Percentiles rank a stretch among this genome's conserved stretches.
phyloP scores from a whole-genome alignment of 2,888 invertebrate species.

The Bembecia ichneumoniformis region DNA sequence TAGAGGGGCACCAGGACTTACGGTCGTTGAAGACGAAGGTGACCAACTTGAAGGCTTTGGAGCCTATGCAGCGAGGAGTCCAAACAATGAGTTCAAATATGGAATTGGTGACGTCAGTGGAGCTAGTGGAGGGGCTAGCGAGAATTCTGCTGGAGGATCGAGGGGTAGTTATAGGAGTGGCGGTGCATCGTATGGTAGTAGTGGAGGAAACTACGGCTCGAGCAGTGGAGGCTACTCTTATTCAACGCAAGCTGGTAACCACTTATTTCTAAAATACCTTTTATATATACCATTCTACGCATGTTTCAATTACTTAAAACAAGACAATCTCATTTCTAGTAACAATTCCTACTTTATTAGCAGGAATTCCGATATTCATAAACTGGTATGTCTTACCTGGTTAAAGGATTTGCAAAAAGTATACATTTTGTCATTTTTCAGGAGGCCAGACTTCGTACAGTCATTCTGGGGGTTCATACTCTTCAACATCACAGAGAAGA shows the following conservation, averaged over 20 bases:
- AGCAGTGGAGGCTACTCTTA: conserved; percentile 43
- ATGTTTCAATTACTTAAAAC: no score
- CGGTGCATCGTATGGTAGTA: conserved; percentile 11
- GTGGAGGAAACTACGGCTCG: conserved; percentile 13
- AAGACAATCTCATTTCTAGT: no score
- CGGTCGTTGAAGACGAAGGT: conserved; percentile 54
- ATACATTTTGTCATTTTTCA: no score
- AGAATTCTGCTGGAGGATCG: conserved; percentile 11
- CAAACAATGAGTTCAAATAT: conserved; percentile 54
- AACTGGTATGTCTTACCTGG: background rate
- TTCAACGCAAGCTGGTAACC: conserved; percentile 46
- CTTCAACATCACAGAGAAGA: background rate
- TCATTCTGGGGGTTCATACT: background rate
- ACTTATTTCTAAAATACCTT: background rate
- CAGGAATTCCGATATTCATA: background rate
- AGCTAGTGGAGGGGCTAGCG: conserved; percentile 11
- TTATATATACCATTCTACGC: background rate
- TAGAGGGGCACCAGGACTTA: conserved; percentile 37
- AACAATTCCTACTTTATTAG: no score
- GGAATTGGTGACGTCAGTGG: conserved; percentile 52
- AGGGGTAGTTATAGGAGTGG: conserved; percentile 15
- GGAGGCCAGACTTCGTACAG: no score
- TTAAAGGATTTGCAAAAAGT: no score
- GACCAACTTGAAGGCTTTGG: conserved; percentile 45
- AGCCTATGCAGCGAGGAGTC: conserved; percentile 44